Percentiles rank a stretch among this genome's conserved stretches.
phyloP scores from a whole-genome alignment of 2,888 invertebrate species.

The Charanyca ferruginea region DNA sequence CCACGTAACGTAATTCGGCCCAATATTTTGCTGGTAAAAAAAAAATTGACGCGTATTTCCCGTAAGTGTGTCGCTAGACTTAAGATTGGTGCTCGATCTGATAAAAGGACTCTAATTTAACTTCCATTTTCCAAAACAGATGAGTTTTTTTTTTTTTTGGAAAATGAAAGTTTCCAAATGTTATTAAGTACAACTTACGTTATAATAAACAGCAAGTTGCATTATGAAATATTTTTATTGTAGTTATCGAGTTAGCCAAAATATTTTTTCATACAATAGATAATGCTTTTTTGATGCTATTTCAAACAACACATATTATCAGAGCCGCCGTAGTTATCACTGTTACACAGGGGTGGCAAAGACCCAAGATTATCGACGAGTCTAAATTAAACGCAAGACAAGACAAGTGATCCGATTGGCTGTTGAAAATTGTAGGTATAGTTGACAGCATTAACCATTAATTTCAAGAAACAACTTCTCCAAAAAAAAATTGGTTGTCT shows the following conservation, averaged over 20 bases:
- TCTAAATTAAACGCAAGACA: too few species aligned
- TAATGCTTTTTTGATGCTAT: slow-evolving; percentile 6
- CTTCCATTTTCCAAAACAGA: background rate
- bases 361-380: background rate
- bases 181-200: slow-evolving; percentile 3
- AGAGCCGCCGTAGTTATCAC: background rate
- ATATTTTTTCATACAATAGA: slow-evolving; percentile 6
- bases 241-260: slow-evolving; percentile 8
- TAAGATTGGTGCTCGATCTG: slow-evolving; percentile 28
- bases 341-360: background rate
- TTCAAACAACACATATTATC: background rate
- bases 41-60: background rate
- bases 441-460: too few species aligned
- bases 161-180: background rate
- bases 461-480: too few species aligned
- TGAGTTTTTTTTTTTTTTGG: background rate
- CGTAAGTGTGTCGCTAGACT: background rate
- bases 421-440: too few species aligned
- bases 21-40: too few species aligned
- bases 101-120: background rate
- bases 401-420: too few species aligned
- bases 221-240: slow-evolving; percentile 3
- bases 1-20: too few species aligned
- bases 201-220: slow-evolving; percentile 1
- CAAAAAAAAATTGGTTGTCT: too few species aligned